A percentile compares a stretch with the other conserved stretches of the same genome.
These are phyloP conservation scores for Saxicola maurus DNA, from an alignment of 2,797 vertebrate genomes.

Conservation along the genomic window DNA sequence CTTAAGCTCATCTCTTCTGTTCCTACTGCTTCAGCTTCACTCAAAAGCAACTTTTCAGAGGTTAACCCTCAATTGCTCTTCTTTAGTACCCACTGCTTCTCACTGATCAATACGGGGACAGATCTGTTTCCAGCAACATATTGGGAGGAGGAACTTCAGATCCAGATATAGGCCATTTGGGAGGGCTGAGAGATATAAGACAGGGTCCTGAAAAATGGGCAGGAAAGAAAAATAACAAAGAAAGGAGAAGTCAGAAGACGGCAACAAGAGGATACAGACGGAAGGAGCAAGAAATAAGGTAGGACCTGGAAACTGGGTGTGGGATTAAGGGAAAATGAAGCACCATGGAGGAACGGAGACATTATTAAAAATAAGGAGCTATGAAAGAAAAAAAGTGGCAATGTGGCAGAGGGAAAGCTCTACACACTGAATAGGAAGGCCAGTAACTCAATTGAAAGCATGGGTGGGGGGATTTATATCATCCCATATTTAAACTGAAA, in stretches of 20 bases:
- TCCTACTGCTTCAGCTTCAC: constrained; percentile 35
- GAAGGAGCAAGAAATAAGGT: constrained; percentile 57
- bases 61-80: constrained; percentile 41
- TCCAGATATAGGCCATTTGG: constrained; percentile 39
- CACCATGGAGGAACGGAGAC: not conserved
- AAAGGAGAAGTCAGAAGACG: constrained; percentile 48
- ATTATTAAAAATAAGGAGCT: not conserved
- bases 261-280: constrained; percentile 54
- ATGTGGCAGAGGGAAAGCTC: not conserved
- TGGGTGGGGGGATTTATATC: not conserved
- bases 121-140: constrained; percentile 39
- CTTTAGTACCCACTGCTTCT: constrained; percentile 38
- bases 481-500: not conserved
- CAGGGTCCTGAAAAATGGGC: constrained; percentile 55
- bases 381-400: not conserved
- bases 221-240: constrained; percentile 52
- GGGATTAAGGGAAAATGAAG: constrained; percentile 42
- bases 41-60: constrained; percentile 30
- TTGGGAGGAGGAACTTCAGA: constrained; percentile 39
- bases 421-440: not conserved
- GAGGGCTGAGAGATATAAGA: constrained; percentile 43
- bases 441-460: not conserved
- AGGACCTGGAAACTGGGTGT: constrained; percentile 44
- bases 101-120: constrained; percentile 29
- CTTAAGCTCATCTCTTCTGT: constrained; percentile 23